Evolutionary conservation across 2,797 vertebrate genomes (phyloP).

Genomic region (Poecilia picta): DNA sequence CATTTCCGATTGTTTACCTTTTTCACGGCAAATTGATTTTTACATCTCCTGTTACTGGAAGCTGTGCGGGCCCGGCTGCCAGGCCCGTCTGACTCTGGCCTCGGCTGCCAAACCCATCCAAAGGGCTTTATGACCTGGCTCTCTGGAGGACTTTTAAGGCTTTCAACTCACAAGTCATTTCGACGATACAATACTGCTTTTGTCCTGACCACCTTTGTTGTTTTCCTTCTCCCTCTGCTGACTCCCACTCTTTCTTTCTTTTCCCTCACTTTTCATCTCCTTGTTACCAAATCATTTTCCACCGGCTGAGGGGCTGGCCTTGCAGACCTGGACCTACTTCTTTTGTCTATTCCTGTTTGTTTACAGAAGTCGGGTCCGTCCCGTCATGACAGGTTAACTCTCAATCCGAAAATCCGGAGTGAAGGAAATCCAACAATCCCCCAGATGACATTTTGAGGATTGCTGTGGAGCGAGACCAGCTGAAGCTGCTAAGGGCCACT

Average conservation of each 20-base stretch:
- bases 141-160: constrained; percentile 84
- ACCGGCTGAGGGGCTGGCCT: constrained; percentile 28
- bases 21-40: constrained; percentile 87
- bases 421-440: constrained; percentile 42
- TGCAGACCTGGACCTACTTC: constrained; percentile 34
- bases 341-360: constrained; percentile 61
- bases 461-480: constrained; percentile 48
- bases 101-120: constrained; percentile 78
- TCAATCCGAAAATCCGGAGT: constrained; percentile 38
- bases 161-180: constrained; percentile 84
- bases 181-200: constrained; percentile 85
- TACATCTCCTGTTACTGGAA: constrained; percentile 87
- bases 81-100: constrained; percentile 71
- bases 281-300: constrained; percentile 48
- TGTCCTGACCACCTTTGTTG: constrained; percentile 82
- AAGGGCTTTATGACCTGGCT: constrained; percentile 81
- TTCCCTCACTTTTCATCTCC: constrained; percentile 51
- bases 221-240: constrained; percentile 60
- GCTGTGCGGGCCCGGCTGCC: constrained; percentile 72
- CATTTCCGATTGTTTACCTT: constrained; percentile 87
- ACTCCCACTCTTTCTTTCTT: constrained; percentile 39
- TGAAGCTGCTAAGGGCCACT: constrained; percentile 69
- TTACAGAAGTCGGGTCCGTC: constrained; percentile 65
- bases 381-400: constrained; percentile 51
- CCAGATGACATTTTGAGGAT: constrained; percentile 57